Percentiles rank a stretch among this genome's conserved stretches.
These are phyloP conservation scores for Sarcophilus harrisii DNA, from an alignment of 2,797 vertebrate species.

Conservation along the genomic window DNA sequence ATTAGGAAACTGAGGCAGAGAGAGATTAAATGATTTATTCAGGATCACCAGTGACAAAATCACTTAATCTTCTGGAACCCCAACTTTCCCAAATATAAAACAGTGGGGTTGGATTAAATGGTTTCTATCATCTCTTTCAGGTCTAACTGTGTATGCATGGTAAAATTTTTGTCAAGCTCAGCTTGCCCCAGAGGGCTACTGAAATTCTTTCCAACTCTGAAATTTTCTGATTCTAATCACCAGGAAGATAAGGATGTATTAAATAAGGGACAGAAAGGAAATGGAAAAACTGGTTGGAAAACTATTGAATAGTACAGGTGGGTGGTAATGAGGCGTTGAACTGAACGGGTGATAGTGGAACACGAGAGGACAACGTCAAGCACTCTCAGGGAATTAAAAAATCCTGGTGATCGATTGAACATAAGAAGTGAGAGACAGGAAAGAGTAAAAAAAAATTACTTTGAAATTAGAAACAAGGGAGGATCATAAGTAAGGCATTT, in stretches of 20 bases:
- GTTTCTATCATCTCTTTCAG: neutral
- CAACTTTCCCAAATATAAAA: neutral
- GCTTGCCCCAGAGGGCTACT: neutral
- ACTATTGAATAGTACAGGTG: neutral
- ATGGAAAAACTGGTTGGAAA: neutral
- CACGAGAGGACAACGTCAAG: neutral
- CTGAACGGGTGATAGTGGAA: neutral
- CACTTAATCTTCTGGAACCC: neutral
- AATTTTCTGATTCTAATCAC: constrained; percentile 51
- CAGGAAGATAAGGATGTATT: constrained; percentile 51
- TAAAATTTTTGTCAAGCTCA: neutral
- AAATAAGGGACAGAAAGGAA: constrained; percentile 23
- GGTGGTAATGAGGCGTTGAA: neutral
- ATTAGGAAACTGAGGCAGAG: neutral
- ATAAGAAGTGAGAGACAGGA: constrained; percentile 58
- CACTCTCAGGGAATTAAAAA: neutral
- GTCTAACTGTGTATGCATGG: neutral
- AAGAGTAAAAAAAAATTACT: constrained; percentile 73
- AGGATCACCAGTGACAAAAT: neutral
- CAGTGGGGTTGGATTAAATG: neutral
- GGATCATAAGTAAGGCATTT: too few species aligned
- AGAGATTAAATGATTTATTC: neutral
- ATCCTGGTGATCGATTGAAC: constrained; percentile 44
- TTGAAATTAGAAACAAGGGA: constrained; percentile 72
- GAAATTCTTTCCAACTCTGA: neutral